Evolutionary conservation across 1,140 invertebrate species (phyloP).

Genomic region (Brachystomella parvula): DNA sequence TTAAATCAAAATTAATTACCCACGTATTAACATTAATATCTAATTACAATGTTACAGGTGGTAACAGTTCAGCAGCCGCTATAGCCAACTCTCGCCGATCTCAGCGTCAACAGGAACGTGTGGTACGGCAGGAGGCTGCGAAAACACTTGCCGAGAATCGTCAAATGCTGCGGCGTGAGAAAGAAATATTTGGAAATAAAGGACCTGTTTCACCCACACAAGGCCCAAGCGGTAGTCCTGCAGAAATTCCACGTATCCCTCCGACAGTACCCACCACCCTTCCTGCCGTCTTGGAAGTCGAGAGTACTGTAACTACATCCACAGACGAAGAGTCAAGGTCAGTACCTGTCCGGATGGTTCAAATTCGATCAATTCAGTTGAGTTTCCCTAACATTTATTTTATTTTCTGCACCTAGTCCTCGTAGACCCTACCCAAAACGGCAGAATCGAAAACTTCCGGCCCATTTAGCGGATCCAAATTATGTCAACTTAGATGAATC

Average conservation of each 20-base stretch:
- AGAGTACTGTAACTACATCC: background rate
- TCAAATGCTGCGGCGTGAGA: constrained; percentile 41
- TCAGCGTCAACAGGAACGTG: constrained; percentile 43
- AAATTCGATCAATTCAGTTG: background rate
- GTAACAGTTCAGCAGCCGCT: background rate
- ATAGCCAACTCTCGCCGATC: constrained; percentile 39
- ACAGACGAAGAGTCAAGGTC: background rate
- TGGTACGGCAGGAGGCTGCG: constrained; percentile 42
- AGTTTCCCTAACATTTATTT: background rate
- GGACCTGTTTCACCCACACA: background rate
- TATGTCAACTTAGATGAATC: constrained; percentile 41
- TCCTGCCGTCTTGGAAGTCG: background rate
- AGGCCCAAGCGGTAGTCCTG: too few relatives aligned
- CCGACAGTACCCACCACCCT: background rate
- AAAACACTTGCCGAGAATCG: constrained; percentile 42
- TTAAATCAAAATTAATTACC: background rate
- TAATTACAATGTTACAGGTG: background rate
- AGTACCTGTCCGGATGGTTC: background rate
- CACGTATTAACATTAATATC: background rate
- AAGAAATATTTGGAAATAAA: constrained; percentile 32
- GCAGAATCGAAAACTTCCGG: constrained; percentile 57
- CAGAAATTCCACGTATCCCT: too few relatives aligned
- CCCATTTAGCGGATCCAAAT: constrained; percentile 49
- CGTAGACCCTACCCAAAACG: constrained; percentile 52
- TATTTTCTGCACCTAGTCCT: background rate